These are phyloP conservation scores for Armadillidium nasatum DNA, from an alignment of 1,140 invertebrate genomes.

Conservation along the genomic window DNA sequence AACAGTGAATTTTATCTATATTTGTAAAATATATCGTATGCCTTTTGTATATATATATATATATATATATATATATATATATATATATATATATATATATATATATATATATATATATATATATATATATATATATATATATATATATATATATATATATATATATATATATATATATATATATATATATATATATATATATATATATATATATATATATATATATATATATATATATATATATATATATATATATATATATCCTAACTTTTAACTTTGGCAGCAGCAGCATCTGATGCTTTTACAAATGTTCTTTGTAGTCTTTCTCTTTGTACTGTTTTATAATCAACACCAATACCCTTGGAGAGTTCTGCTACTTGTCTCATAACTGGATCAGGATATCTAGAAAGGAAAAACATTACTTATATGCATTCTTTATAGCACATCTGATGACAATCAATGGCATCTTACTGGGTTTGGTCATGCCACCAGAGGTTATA, in stretches of 20 bases:
- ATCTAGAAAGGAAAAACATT: conserved; percentile 21
- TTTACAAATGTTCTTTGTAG: conserved; percentile 69
- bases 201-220: neutral
- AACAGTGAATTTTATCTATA: no score
- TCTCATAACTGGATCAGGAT: conserved; percentile 27
- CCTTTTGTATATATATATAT: no score
- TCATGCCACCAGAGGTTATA: no score
- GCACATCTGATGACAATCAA: no score
- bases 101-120: no score
- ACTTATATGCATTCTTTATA: no score
- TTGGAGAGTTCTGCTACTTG: conserved; percentile 31
- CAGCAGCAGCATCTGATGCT: conserved; percentile 69
- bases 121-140: no score
- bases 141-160: no score
- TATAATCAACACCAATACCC: conserved; percentile 44
- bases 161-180: neutral
- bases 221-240: conserved; percentile 10
- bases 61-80: no score
- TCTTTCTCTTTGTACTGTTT: conserved; percentile 62
- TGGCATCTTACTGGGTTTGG: no score
- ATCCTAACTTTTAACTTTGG: conserved; percentile 55
- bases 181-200: neutral
- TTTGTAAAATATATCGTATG: no score
- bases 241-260: conserved; percentile 8
- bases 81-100: no score